Evolutionary conservation across 2,888 invertebrate species (phyloP).

Genomic region (Tryphoninae sp.): DNA sequence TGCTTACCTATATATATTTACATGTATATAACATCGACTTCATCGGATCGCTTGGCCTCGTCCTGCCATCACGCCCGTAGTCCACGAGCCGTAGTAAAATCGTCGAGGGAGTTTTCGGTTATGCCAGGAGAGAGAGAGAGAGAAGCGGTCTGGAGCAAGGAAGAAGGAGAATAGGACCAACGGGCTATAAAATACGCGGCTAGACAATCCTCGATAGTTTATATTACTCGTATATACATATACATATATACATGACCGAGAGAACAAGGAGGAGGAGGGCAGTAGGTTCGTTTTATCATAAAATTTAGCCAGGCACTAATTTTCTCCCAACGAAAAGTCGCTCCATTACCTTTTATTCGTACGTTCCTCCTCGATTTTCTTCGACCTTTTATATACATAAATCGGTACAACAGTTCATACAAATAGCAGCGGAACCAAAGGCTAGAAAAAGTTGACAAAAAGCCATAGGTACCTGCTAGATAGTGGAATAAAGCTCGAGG

Average conservation of each 20-base stretch:
- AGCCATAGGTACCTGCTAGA: not conserved
- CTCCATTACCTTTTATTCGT: not conserved
- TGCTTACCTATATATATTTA: conserved; percentile 22
- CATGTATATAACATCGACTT: conserved; percentile 3
- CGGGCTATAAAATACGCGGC: conserved; percentile 49
- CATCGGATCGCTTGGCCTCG: conserved; percentile 32
- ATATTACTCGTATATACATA: not conserved
- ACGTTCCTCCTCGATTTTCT: not conserved
- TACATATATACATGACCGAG: not conserved
- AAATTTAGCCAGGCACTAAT: not conserved
- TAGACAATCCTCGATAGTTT: conserved; percentile 26
- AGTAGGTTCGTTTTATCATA: too few species aligned
- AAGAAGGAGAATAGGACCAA: conserved; percentile 30
- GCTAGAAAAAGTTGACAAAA: not conserved
- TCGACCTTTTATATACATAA: too few species aligned
- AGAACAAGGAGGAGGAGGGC: too few species aligned
- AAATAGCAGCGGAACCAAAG: too few species aligned
- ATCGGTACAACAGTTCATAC: too few species aligned
- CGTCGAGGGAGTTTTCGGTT: conserved; percentile 48
- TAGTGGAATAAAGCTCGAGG: not conserved
- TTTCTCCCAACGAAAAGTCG: not conserved
- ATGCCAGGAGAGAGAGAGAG: conserved; percentile 7
- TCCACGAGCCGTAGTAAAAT: conserved; percentile 50
- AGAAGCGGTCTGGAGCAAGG: not conserved
- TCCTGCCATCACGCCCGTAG: not conserved